Base-by-base conservation (phyloP, 2,797 vertebrate genomes). In the Anableps anableps region DNA sequence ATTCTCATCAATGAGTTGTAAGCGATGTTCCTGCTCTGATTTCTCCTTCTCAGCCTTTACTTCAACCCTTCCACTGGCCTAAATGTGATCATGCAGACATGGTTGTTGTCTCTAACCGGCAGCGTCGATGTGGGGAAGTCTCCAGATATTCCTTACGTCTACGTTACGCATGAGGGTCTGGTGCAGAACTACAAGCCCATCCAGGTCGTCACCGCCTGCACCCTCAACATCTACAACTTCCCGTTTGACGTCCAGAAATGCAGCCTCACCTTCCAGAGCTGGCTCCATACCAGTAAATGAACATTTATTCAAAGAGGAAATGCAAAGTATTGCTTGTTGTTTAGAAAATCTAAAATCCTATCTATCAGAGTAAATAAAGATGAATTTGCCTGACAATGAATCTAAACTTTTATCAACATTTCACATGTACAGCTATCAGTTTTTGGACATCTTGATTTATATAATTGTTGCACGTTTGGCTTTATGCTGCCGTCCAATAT, bases 1-100 rank as follows among this genome's bases (percentile, higher is more conserved):
- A 99, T 99, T 88, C 96, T 99, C 92, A 99, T 99, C 94, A 99
- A 99, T 0, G 98, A 99, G 89, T 99, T 99, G 98, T 99, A 94
- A 97, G 97, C 96, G 51, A 7, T 5, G 14, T 41, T 47, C 0
- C 17, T 41, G 0, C 26, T 71, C 23, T 26, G 41, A 23, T 26
- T 71, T 1, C 9, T 48, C n/a, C 21, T 2, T 43, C 10, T 38
- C 10, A 19, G 31, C 71, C 29, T 50, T 72, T 21, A 34, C 9
- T 26, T 43, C 23, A 3, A 23, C 11, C 19, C 64, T 43, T 70
- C 66, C 23, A n/a, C 2, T 43, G 36, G 6, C 0, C 13, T 8
- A 16, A 45, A 71, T n/a, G 26, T n/a, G 68, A 71, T 71, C 41
- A 45, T n/a, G 1, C 66, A 43, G 41, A 70, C 38, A 17, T 17